Evolutionary conservation across 2,888 invertebrate species (phyloP), one percentile per base, ranked within the genome.

Genomic region (Blera fallax): DNA sequence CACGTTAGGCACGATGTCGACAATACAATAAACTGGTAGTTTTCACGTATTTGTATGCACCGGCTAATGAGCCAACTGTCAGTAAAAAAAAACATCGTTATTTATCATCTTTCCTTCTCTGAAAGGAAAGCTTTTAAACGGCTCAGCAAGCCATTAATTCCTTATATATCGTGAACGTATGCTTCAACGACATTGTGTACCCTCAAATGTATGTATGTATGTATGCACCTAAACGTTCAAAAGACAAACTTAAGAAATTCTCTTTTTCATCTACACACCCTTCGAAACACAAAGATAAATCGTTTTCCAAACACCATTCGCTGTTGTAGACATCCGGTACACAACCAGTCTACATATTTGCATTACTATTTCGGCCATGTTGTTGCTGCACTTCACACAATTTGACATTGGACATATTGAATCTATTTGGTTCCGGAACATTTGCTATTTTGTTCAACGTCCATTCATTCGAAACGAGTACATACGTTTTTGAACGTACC

Each of bases 401-500:
- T 62, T 62, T 73, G 60, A 14, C 73, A 62, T 50, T 27, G 60
- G 16, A 50, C 34, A 56, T 56, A 65, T 64, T 37, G 45, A 45
- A n/a, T 56, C 18, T 50, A 72, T 72, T 50, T 58, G 10, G 72
- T 73, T 79, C 79, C 72, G 79, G 72, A 65, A 60, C 58, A 65
- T 48, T 72, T 73, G 65, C 58, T 32, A 77, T 58, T 69, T 60
- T 77, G 58, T 69, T 58, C 48, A 50, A 50, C 29, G 16, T 48
- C 48, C 40, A 50, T 48, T 58, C 64, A 62, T 62, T 62, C 40
- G 29, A 45, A 77, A 29, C 52, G 52, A 67, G 29, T 14, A 62
- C 34, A 40, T 14, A 62, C 34, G 32, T 54, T 43, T 52, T 6
- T n/a, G 48, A 70, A 58, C 24, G 16, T 16, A 24, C n/a, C n/a